A percentile compares a stretch with the other conserved stretches of the same genome.
phyloP scores from a whole-genome alignment of 2,113 vertebrate species.

The Daubentonia madagascariensis region DNA sequence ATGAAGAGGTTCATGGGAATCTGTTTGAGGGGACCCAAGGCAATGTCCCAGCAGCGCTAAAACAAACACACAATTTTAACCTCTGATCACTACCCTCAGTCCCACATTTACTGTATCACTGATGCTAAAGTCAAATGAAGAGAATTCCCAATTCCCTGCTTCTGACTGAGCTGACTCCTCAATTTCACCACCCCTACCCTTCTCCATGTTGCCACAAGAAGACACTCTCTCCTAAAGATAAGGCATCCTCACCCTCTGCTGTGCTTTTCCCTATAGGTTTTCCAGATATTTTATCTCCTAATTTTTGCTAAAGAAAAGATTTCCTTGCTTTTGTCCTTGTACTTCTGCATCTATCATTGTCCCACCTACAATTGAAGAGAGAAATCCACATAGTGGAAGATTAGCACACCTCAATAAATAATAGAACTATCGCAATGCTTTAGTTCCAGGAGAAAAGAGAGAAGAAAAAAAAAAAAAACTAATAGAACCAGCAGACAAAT shows the following conservation, averaged over 20 bases:
- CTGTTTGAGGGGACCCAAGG: slow-evolving; percentile 96
- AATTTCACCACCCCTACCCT: neutral
- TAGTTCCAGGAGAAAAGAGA: neutral
- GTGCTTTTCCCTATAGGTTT: neutral
- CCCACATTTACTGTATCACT: neutral
- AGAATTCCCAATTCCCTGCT: neutral
- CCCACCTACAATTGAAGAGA: neutral
- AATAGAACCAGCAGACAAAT: neutral
- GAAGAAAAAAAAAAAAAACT: neutral
- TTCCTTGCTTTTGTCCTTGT: neutral
- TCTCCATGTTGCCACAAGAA: neutral
- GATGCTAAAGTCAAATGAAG: neutral
- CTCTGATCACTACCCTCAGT: neutral
- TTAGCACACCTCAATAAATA: neutral
- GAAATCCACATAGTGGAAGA: neutral
- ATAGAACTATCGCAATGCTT: neutral
- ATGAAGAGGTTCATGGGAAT: slow-evolving; percentile 99
- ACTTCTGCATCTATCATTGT: neutral
- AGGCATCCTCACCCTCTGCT: neutral
- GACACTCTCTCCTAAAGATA: neutral
- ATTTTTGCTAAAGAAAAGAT: neutral
- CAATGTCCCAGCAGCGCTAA: slow-evolving; percentile 98
- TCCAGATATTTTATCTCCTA: neutral
- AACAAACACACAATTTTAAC: slow-evolving; percentile 42
- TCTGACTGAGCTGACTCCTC: neutral